Base-by-base conservation (phyloP, 2,888 invertebrate species). In the Aromia moschata region DNA sequence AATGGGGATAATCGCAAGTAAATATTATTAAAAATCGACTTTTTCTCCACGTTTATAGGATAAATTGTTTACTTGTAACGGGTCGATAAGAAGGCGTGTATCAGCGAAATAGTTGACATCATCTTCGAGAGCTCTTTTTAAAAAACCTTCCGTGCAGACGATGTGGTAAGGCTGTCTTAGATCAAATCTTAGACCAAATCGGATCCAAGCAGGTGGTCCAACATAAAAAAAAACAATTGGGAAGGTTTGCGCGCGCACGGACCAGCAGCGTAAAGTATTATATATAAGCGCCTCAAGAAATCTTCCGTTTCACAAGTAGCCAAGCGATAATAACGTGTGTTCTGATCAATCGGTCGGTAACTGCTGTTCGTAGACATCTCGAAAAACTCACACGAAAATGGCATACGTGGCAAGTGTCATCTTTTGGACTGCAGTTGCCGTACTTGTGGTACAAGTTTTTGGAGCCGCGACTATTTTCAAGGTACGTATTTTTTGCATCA, bases 341-440 rank as follows among this genome's bases (percentile, higher is more conserved):
- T 3, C 4, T 10, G 25, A 25, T 3, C 15, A 14, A 18, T 36
- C 47, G 47, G 37, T 16, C 47, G 49, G 30, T 17, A 16, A 17
- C 20, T n/a, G 20, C 18, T 20, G 37, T 10, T 49, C 38, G n/a
- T 14, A n/a, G n/a, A n/a, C 2, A 12, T 15, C 36, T n/a, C n/a
- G n/a, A n/a, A n/a, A n/a, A n/a, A n/a, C n/a, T n/a, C n/a, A 20
- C 38, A 36, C 25, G 25, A 49, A 49, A 49, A 49, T 49, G 49
- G 49, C 38, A 20, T 38, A 25, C 38, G 20, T 49, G 7, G 15
- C 25, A 14, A 33, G 38, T 16, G 36, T 49, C 10, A 10, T 49
- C 15, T 38, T 49, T 16, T n/a, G 15, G 5, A 7, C n/a, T 15
- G 49, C 38, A 15, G 7, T 25, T n/a, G 38, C 38, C 10, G 15